Base-by-base conservation (phyloP, 2,888 invertebrate genomes). In the Tenthredo distinguenda region DNA sequence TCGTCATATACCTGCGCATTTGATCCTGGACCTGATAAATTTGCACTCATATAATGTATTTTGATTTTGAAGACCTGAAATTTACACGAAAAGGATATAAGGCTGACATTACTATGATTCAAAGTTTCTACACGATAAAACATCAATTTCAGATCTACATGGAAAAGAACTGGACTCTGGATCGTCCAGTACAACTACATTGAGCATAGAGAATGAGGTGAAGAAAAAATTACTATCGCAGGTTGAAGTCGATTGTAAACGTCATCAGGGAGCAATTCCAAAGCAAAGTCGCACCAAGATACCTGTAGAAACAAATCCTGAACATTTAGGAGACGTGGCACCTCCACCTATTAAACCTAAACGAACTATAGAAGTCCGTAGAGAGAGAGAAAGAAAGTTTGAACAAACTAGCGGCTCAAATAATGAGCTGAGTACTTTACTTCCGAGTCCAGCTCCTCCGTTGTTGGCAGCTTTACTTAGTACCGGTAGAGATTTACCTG, bases 211-310 rank as follows among this genome's bases (percentile, higher is more conserved):
- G 84, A 93, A 93, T 85, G 93, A 94, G 85, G 93, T 91, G 43
- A 93, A 92, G 86, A 93, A 94, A 88, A 95, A 96, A 92, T 92
- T 96, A 74, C 93, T 96, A 84, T 94, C 94, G 31, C 92, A 94
- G 84, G 89, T 88, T 82, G 90, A 95, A 93, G 88, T 94, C 92
- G 88, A 95, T 94, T 90, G 94, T 93, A 95, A 96, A 92, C 95
- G 96, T 92, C 96, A 96, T 92, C 95, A 96, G 90, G 96, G 96
- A 86, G 96, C 96, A 87, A 96, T 96, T 92, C 96, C 96, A 86
- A 96, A 97, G 93, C 96, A 96, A 93, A 94, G 94, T 94, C 94
- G 94, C 94, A 93, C 94, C 94, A 88, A 92, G 95, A 93, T 92
- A 94, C 90, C 79, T 10, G 15, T 50, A n/a, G 86, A 84, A 31